These are phyloP conservation scores for Terrapene triunguis DNA, from an alignment of 2,113 vertebrate genomes.

Conservation along the genomic window DNA sequence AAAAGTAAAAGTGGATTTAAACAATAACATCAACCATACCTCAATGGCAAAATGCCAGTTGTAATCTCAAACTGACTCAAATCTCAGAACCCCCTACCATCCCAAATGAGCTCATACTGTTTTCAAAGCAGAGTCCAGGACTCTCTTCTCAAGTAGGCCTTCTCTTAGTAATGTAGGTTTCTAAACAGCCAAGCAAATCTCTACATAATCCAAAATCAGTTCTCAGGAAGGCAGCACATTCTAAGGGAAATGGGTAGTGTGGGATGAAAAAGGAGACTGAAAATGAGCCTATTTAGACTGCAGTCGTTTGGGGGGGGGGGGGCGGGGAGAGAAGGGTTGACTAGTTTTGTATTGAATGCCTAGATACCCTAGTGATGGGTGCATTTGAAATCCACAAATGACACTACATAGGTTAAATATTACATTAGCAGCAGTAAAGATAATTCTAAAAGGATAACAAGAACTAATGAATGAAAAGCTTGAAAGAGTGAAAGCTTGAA, in stretches of 20 bases:
- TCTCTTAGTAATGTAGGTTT: background rate
- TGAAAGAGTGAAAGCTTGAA: background rate
- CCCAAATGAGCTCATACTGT: background rate
- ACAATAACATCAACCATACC: background rate
- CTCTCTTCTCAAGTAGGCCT: background rate
- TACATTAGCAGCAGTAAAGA: background rate
- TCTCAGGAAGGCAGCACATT: background rate
- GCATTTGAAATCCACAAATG: background rate
- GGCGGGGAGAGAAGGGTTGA: no score
- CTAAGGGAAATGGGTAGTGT: background rate
- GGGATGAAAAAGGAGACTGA: background rate
- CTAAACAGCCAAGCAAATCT: background rate
- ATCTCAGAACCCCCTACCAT: background rate
- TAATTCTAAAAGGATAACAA: background rate
- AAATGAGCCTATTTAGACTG: background rate
- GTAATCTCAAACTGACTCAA: slow-evolving; percentile 26
- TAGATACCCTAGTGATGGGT: background rate
- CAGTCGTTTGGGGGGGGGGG: background rate
- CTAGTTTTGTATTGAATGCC: background rate
- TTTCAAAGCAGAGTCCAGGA: background rate
- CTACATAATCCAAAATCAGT: background rate
- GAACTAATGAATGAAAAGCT: background rate
- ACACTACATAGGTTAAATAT: background rate
- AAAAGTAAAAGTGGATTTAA: slow-evolving; percentile 9
- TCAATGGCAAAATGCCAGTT: background rate